phyloP scores from a whole-genome alignment of 2,888 invertebrate genomes.

The Eupithecia abbreviata region DNA sequence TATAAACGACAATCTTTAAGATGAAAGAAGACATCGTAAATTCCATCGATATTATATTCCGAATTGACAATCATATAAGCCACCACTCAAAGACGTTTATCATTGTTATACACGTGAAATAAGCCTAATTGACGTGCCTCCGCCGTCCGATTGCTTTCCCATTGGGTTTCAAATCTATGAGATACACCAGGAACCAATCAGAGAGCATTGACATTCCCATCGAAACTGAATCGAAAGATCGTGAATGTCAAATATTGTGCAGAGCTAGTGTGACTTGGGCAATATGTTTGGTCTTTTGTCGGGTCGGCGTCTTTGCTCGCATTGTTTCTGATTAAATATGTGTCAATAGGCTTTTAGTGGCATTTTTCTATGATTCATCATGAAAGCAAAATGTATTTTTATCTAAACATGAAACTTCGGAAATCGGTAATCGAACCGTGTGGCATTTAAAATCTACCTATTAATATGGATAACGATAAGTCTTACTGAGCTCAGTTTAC shows the following conservation, averaged over 20 bases:
- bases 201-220: background rate
- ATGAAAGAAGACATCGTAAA: background rate
- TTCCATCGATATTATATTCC: background rate
- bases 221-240: background rate
- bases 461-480: background rate
- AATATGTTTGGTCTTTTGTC: background rate
- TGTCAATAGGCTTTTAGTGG: background rate
- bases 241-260: background rate
- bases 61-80: background rate
- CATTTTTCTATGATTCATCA: background rate
- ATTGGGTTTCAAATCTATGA: constrained; percentile 4
- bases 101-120: background rate
- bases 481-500: background rate
- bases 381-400: background rate
- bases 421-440: background rate
- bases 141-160: background rate
- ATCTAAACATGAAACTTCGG: background rate
- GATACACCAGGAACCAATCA: constrained; percentile 1
- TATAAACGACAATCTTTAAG: no score
- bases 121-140: constrained; percentile 1
- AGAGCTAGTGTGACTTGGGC: background rate
- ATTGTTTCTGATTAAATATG: background rate
- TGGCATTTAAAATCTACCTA: background rate
- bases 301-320: background rate
- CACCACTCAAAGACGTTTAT: background rate